Evolutionary conservation across 2,888 invertebrate genomes (phyloP).

Genomic region (Hetaerina titia): DNA sequence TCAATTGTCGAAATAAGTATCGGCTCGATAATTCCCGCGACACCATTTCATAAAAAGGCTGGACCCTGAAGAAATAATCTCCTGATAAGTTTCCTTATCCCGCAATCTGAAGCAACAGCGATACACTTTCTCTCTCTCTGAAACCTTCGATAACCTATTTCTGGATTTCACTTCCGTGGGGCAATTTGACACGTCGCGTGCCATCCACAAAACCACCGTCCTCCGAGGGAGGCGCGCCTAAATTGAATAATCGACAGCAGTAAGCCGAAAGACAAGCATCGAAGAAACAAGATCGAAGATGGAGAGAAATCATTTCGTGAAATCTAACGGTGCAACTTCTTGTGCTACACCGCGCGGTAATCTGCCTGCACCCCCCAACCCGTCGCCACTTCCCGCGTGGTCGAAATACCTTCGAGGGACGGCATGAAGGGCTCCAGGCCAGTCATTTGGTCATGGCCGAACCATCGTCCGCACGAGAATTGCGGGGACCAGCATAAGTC

Average conservation of each 20-base stretch:
- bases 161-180: not conserved
- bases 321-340: not conserved
- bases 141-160: constrained; percentile 37
- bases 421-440: not conserved
- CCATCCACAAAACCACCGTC: not conserved
- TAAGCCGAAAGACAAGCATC: not conserved
- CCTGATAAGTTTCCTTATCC: not conserved
- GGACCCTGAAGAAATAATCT: not conserved
- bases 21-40: not conserved
- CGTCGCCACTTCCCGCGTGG: not conserved
- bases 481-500: not conserved
- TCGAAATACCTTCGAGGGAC: not conserved
- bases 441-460: not conserved
- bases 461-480: not conserved
- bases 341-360: not conserved
- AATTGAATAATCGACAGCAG: not conserved
- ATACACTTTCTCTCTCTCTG: constrained; percentile 49
- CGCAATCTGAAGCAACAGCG: constrained; percentile 12
- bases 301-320: not conserved
- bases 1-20: not conserved
- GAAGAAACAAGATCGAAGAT: not conserved
- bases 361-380: not conserved
- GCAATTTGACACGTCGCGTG: not conserved
- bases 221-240: not conserved
- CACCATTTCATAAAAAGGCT: not conserved